phyloP scores from a whole-genome alignment of 2,888 invertebrate species.

The Pocota personata region DNA sequence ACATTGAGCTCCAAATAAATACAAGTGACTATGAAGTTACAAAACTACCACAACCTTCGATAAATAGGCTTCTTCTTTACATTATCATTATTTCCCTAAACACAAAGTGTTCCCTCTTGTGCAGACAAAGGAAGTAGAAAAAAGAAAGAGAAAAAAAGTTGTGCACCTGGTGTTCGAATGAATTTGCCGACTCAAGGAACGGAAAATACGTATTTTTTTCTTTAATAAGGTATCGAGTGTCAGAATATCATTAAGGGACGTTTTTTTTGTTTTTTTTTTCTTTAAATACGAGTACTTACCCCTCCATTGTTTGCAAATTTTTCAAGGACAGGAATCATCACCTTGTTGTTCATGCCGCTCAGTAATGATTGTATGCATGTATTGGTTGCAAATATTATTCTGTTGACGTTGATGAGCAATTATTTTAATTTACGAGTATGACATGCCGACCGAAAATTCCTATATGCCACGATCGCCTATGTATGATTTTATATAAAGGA shows the following conservation, averaged over 20 bases:
- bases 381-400: neutral
- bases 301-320: neutral
- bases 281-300: neutral
- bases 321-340: conserved; percentile 13
- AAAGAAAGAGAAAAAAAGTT: neutral
- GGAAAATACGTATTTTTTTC: neutral
- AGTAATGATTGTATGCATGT: neutral
- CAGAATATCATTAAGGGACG: conserved; percentile 18
- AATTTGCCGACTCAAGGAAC: conserved; percentile 20
- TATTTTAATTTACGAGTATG: conserved; percentile 1
- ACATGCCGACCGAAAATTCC: neutral
- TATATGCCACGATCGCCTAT: neutral
- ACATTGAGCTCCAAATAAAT: too few species aligned
- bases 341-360: neutral
- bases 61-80: neutral
- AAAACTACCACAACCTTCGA: too few species aligned
- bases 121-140: neutral
- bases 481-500: neutral
- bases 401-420: conserved; percentile 7
- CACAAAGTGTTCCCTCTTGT: neutral
- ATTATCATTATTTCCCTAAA: neutral
- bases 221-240: conserved; percentile 28
- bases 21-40: too few species aligned
- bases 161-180: conserved; percentile 41
- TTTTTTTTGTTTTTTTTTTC: neutral